Percentiles rank a stretch among this genome's conserved stretches.
Conservation (phyloP, 37 sponge, comb jelly and placozoan species). For the Haliclona indistincta region DNA sequence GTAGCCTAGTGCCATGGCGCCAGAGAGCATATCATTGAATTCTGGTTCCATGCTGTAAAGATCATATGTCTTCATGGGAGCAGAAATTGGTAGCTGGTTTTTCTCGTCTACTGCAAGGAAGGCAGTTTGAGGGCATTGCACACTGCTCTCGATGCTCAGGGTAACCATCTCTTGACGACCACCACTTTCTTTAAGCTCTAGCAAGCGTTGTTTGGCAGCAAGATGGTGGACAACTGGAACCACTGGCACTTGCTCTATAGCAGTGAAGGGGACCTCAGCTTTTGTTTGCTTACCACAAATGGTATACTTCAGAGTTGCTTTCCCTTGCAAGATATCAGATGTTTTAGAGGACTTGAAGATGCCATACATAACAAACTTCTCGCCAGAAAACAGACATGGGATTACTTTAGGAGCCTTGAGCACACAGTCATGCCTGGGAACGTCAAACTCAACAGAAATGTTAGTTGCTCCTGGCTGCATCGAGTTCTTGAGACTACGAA, state of each 20-base stretch:
- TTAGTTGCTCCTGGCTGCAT: slow-evolving; percentile 26
- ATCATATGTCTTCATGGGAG: slow-evolving; percentile 18
- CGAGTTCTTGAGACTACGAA: slow-evolving; percentile 31
- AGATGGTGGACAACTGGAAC: slow-evolving; percentile 71
- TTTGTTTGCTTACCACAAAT: not conserved
- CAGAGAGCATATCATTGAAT: too few species aligned
- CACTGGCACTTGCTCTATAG: too few species aligned
- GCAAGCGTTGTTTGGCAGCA: slow-evolving; percentile 43
- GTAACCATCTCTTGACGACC: slow-evolving; percentile 45
- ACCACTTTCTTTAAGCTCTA: not conserved
- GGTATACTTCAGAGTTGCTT: slow-evolving; percentile 10
- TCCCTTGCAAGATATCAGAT: not conserved
- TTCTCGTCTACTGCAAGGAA: slow-evolving; percentile 68
- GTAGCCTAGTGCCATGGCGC: not conserved
- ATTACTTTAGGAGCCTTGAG: slow-evolving; percentile 27
- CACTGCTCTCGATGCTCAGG: slow-evolving; percentile 58
- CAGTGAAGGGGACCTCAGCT: slow-evolving; percentile 3
- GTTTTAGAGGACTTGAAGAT: slow-evolving; percentile 22
- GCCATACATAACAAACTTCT: slow-evolving; percentile 67
- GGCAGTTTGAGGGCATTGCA: slow-evolving; percentile 55
- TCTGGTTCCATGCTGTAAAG: not conserved
- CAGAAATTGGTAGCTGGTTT: slow-evolving; percentile 11
- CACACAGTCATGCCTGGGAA: not conserved
- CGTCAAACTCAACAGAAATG: not conserved
- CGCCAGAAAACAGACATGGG: slow-evolving; percentile 65